Evolutionary conservation across 2,113 vertebrate species (phyloP).

Genomic region (Cervus canadensis): DNA sequence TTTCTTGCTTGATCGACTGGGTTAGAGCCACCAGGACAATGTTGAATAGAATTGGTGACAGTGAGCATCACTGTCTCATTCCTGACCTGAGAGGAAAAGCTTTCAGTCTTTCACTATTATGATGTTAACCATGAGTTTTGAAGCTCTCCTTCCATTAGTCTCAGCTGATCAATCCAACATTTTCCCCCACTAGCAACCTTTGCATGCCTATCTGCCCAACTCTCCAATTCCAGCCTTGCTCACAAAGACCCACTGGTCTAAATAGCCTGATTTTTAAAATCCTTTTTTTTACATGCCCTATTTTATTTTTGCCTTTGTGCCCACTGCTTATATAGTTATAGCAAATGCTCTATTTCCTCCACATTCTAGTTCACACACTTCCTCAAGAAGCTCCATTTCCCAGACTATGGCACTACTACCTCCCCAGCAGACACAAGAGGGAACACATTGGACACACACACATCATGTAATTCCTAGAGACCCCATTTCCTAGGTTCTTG

Average conservation of each 20-base stretch:
- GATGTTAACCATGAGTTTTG: background rate
- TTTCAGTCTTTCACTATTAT: background rate
- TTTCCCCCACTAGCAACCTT: background rate
- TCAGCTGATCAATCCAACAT: background rate
- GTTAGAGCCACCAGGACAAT: background rate
- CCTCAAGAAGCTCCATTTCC: slow-evolving; percentile 8
- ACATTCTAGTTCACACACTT: background rate
- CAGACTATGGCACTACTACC: background rate
- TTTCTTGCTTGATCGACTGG: background rate
- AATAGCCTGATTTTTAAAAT: background rate
- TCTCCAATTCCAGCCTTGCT: background rate
- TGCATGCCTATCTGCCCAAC: background rate
- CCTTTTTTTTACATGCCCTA: background rate
- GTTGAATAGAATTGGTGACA: background rate
- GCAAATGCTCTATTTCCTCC: background rate
- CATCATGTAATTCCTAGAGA: background rate
- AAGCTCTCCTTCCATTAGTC: background rate
- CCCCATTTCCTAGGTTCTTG: background rate
- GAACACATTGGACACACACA: background rate
- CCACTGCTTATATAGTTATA: background rate
- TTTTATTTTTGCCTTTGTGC: background rate
- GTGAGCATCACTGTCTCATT: background rate
- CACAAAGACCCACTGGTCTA: background rate
- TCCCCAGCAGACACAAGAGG: background rate
- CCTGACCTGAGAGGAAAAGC: background rate